Base-by-base conservation (phyloP, 2,797 vertebrate genomes). In the Platalea minor region DNA sequence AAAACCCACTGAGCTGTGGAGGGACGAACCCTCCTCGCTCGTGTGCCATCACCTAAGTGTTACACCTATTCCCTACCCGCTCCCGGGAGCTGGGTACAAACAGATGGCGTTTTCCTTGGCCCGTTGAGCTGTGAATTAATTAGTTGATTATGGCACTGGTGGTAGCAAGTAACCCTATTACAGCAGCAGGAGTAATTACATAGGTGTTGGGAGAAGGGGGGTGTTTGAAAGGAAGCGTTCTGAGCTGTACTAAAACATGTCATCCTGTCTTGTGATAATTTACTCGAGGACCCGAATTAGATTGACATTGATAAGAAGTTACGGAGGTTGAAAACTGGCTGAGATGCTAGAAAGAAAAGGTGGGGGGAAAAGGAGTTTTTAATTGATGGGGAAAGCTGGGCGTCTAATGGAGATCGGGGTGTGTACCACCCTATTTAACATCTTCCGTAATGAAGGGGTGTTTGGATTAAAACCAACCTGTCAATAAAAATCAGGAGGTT, bases 31-130 rank as follows among this genome's bases (percentile, higher is more conserved):
- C 53, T 93, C 53, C 85, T 85, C 43, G 0, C n/a, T 41, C 48
- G 3, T 61, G 83, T 83, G 88, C 95, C 61, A 31, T 96, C 94
- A 96, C 97, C 97, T 69, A 86, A 94, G 88, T 70, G 74, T 77
- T 89, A 43, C 63, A 80, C 91, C 92, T 95, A 21, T 86, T 95
- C 94, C 94, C 68, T 79, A 10, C 69, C 85, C 54, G 9, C 94
- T 96, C 89, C 67, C 11, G 14, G 95, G 96, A 97, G 80, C 26
- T 69, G 31, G 79, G 60, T 89, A 77, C 83, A 93, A 81, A 64
- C 97, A 98, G 97, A 97, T 98, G 98, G 97, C 74, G 75, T 96
- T 97, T 94, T 97, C 97, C 98, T 93, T 96, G 91, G 97, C 96
- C 97, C 92, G 75, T 26, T 86, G 95, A 97, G 97, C 96, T 96